A percentile compares a stretch with the other conserved stretches of the same genome.
phyloP scores from a whole-genome alignment of 2,113 vertebrate genomes.

The Thalassoma bifasciatum region DNA sequence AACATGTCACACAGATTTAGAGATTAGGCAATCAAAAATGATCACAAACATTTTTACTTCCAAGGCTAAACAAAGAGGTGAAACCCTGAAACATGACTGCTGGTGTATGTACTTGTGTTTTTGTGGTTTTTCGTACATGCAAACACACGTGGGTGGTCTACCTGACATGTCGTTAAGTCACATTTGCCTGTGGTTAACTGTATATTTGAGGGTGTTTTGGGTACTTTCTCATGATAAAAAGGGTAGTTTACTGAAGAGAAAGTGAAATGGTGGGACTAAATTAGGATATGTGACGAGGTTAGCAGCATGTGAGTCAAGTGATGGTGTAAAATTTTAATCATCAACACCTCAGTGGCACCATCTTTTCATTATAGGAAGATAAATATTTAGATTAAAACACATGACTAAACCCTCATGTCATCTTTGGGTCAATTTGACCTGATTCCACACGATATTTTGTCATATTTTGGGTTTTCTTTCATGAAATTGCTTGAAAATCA shows the following conservation, averaged over 20 bases:
- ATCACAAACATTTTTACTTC: background rate
- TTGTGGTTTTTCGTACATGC: background rate
- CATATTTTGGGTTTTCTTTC: no score
- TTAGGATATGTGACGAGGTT: no score
- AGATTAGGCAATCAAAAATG: no score
- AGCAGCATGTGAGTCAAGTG: no score
- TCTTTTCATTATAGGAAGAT: no score
- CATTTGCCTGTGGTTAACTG: background rate
- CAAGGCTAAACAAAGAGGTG: background rate
- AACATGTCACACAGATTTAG: no score
- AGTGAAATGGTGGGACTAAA: background rate
- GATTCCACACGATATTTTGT: no score
- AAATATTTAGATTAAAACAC: no score
- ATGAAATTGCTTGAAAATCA: no score
- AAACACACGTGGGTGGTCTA: background rate
- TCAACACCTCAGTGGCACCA: no score
- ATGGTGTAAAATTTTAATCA: background rate
- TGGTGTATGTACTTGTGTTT: background rate
- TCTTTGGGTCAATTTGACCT: no score
- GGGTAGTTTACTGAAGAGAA: background rate
- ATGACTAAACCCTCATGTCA: no score
- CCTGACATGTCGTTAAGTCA: background rate
- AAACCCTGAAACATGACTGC: background rate
- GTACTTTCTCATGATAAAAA: background rate
- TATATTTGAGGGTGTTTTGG: background rate